Evolutionary conservation across 2,113 vertebrate species (phyloP).

Genomic region (Bubo blakistoni): DNA sequence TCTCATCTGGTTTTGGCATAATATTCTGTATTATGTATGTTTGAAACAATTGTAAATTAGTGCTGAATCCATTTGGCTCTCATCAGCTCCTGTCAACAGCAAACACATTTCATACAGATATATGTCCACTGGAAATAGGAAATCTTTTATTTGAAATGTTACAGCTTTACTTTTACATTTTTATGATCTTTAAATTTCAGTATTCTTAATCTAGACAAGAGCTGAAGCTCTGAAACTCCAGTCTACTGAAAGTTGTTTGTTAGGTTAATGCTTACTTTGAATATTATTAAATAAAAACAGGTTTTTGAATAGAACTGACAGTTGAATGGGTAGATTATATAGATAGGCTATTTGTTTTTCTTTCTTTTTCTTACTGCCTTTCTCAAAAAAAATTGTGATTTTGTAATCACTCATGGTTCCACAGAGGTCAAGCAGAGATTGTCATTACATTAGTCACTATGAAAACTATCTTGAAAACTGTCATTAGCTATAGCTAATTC

Average conservation of each 20-base stretch:
- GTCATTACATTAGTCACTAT: neutral
- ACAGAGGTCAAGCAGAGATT: neutral
- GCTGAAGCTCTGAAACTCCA: neutral
- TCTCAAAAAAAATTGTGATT: neutral
- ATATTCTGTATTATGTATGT: neutral
- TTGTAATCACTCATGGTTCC: neutral
- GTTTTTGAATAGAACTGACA: neutral
- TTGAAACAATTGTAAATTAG: constrained; percentile 34
- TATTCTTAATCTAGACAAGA: neutral
- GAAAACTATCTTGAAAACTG: neutral
- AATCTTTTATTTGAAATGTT: constrained; percentile 4
- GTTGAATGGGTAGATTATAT: neutral
- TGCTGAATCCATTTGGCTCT: neutral
- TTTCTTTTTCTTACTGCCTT: neutral
- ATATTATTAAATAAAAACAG: neutral
- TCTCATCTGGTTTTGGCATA: constrained; percentile 21
- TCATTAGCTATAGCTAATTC: neutral
- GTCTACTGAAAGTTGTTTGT: neutral
- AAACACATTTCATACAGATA: neutral
- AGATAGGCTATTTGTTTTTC: neutral
- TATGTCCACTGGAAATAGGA: neutral
- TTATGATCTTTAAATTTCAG: neutral
- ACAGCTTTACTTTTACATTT: neutral
- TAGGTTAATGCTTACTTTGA: neutral
- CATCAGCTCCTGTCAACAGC: neutral